Base-by-base conservation (phyloP, 2,113 vertebrate species). In the Oreocharis arfaki region DNA sequence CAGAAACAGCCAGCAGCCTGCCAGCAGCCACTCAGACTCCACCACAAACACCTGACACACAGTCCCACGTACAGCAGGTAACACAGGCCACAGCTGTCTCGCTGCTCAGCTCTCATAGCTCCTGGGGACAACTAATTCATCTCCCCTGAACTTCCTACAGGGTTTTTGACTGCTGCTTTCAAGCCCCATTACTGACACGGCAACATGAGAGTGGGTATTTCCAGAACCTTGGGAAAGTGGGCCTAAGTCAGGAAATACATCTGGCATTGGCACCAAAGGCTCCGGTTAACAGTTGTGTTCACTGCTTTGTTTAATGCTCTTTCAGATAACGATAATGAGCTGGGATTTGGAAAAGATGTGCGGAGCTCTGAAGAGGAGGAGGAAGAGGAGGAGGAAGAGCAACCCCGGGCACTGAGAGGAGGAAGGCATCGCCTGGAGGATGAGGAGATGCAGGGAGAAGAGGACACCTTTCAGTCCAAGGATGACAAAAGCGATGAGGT, bases 361-460 rank as follows among this genome's bases (percentile, higher is more conserved):
- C 84, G 24, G 68, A 82, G 69, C 3, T 90, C 71, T 16, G 94
- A 95, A 42, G 94, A 97, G 49, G 91, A 95, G 33, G 91, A 96
- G 37, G 94, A 97, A 41, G 91, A 95, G 39, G 95, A 98, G 26
- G 91, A 96, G 39, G 95, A 98, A 65, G 91, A 97, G 11, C 96
- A 55, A 49, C 65, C 90, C 27, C 87, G 10, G 1, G 17, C 70
- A 69, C 53, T 79, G 61, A 95, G 96, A 90, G 96, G 97, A 79
- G 87, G 95, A 88, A 97, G 55, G 28, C 96, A 97, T 60, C 92
- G 0, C 6, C 75, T 97, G 28, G 93, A 97, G 41, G 94, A 96
- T 33, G 86, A 67, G 47, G 86, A 56, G 3, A 80, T 86, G 80
- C 60, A 73, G 41, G 77, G 41, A 5, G 82, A 55, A 21, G 96